Base-by-base conservation (phyloP, 1,140 invertebrate species). In the Nasonia giraulti region DNA sequence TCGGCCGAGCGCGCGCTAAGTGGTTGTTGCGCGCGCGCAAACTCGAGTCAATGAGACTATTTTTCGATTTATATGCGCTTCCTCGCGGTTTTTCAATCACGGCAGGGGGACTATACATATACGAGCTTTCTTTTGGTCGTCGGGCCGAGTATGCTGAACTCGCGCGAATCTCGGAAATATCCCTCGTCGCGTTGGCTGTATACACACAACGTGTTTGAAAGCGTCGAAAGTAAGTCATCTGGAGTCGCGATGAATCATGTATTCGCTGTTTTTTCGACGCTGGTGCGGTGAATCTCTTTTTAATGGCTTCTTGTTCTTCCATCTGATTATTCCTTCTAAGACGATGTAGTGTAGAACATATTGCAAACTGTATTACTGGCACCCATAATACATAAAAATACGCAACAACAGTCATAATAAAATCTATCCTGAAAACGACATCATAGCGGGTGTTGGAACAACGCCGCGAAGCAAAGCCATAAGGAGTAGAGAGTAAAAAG, bases 161-260 rank as follows among this genome's bases (percentile, higher is more conserved):
- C 62, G 55, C 62, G 55, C 27, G 37, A 33, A 23, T 80, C 44
- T 81, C 62, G 55, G 55, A 69, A 33, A 23, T 80, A 37, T 69
- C 31, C 68, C 23, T 71, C 68, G 6, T 71, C 68, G n/a, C 20
- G 23, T 27, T 71, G 11, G 68, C 2, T 23, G 68, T 33, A 33
- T 73, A 73, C 12, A 69, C n/a, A 11, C 68, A 11, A 23, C n/a
- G 47, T 50, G 11, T 50, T 50, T 68, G 62, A 3, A 14, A 68
- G 20, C 62, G 78, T 69, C n/a, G 78, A 80, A 44, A 69, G 78
- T 80, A 44, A 80, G 17, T 68, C 55, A 80, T 62, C 62, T 27
- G 62, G 62, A 68, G n/a, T 33, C 5, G 6, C 33, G 78, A 69
- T 80, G 78, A 80, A 80, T 80, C 78, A 69, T 27, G 27, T 27